These are phyloP conservation scores for Idris sp. DNA, from an alignment of 1,140 invertebrate species.

Conservation along the genomic window DNA sequence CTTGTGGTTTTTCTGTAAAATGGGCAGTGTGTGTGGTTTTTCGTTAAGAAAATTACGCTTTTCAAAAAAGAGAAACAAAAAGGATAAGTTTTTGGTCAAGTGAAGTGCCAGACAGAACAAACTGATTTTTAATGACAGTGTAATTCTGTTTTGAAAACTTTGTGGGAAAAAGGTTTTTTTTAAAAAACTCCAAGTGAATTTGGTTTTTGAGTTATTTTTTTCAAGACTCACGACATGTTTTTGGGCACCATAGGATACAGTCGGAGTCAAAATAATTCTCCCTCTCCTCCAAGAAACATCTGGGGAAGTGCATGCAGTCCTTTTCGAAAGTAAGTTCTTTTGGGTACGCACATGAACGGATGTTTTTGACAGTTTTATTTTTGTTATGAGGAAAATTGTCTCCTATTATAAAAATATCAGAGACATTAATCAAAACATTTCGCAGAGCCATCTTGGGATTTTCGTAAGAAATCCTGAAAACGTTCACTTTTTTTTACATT, in stretches of 20 bases:
- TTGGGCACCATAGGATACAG: conserved; percentile 67
- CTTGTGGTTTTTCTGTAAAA: conserved; percentile 14
- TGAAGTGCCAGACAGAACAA: not conserved
- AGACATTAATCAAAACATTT: not conserved
- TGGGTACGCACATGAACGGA: too few species aligned
- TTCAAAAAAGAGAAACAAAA: conserved; percentile 63
- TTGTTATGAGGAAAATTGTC: too few species aligned
- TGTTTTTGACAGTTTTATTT: too few species aligned
- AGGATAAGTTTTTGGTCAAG: conserved; percentile 50
- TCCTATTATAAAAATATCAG: too few species aligned
- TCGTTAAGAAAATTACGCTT: conserved; percentile 58
- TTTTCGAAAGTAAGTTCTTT: conserved; percentile 72
- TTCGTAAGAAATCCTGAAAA: not conserved
- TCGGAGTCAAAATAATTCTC: conserved; percentile 66
- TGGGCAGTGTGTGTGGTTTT: conserved; percentile 60
- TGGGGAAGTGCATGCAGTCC: conserved; percentile 71
- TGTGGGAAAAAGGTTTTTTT: too few species aligned
- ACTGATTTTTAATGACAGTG: too few species aligned
- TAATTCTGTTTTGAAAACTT: too few species aligned
- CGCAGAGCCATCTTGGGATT: not conserved
- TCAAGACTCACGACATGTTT: conserved; percentile 67
- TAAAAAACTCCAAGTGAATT: too few species aligned
- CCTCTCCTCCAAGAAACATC: conserved; percentile 66
- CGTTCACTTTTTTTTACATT: too few species aligned
- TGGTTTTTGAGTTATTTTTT: conserved; percentile 3